Percentiles rank a stretch among this genome's conserved stretches.
These are phyloP conservation scores for Glyphotaelius pellucidus DNA, from an alignment of 2,888 invertebrate species.

Conservation along the genomic window DNA sequence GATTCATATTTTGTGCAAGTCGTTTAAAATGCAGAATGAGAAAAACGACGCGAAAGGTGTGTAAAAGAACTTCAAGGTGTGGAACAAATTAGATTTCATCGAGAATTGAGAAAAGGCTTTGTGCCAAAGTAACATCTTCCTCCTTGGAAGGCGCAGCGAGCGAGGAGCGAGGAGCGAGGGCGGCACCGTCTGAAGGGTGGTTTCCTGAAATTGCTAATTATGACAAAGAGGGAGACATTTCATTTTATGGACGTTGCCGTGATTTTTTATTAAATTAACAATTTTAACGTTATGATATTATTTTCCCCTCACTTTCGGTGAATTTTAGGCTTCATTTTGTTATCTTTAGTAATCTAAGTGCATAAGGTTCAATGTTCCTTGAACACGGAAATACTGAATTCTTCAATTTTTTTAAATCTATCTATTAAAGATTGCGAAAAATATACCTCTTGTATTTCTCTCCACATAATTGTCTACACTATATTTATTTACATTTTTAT, in stretches of 20 bases:
- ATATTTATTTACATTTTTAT: no score
- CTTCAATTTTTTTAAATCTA: no score
- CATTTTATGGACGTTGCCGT: constrained; percentile 47
- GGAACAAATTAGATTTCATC: constrained; percentile 36
- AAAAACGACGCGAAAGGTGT: neutral
- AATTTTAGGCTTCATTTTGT: neutral
- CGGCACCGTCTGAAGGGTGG: constrained; percentile 8
- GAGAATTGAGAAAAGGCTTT: constrained; percentile 25
- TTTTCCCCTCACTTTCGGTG: constrained; percentile 19
- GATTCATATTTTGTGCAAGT: neutral
- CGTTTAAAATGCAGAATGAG: neutral
- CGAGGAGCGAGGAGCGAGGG: neutral
- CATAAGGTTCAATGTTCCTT: neutral
- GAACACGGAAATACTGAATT: neutral
- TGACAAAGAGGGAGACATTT: constrained; percentile 58
- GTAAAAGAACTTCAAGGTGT: constrained; percentile 22
- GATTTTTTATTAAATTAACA: constrained; percentile 55
- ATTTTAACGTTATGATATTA: constrained; percentile 41
- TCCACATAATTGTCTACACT: no score
- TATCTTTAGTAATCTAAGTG: neutral
- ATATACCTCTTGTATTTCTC: no score
- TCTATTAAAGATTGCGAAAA: no score
- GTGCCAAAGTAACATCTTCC: constrained; percentile 24
- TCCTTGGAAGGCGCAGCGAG: constrained; percentile 2
- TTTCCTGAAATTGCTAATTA: constrained; percentile 56